A percentile compares a stretch with the other conserved stretches of the same genome.
Evolutionary conservation across 1,140 invertebrate genomes (phyloP).

Genomic region (Campoletis sonorensis): DNA sequence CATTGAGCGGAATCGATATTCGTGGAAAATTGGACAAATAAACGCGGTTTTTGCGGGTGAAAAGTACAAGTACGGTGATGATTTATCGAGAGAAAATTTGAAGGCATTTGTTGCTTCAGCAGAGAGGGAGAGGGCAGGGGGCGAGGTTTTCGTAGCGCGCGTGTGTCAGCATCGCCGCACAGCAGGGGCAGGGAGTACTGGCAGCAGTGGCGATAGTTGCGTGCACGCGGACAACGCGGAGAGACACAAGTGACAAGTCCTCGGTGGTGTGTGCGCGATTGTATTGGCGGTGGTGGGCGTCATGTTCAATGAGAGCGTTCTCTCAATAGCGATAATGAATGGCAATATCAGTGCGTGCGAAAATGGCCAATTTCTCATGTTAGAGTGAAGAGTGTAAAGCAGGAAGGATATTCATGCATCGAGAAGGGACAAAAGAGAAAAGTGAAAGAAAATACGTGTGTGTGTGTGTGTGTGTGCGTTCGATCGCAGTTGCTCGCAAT

Average conservation of each 20-base stretch:
- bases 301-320: constrained; percentile 53
- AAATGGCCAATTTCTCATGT: constrained; percentile 67
- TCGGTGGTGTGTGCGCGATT: constrained; percentile 18
- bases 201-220: background rate
- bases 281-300: constrained; percentile 46
- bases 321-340: constrained; percentile 69
- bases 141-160: background rate
- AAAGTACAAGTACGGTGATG: too few species aligned
- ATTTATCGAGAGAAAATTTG: too few species aligned
- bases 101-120: too few species aligned
- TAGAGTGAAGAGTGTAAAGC: constrained; percentile 46
- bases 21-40: too few species aligned
- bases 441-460: background rate
- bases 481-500: constrained; percentile 3
- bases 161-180: background rate
- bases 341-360: constrained; percentile 62
- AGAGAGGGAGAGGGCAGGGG: background rate
- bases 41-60: too few species aligned
- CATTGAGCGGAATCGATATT: too few species aligned
- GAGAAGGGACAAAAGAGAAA: background rate
- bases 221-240: constrained; percentile 1
- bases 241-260: constrained; percentile 30
- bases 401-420: background rate
- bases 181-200: background rate
- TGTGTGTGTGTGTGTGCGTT: too few species aligned